Evolutionary conservation across 2,113 vertebrate genomes (phyloP).

Genomic region (Oxygymnocypris stewartii): DNA sequence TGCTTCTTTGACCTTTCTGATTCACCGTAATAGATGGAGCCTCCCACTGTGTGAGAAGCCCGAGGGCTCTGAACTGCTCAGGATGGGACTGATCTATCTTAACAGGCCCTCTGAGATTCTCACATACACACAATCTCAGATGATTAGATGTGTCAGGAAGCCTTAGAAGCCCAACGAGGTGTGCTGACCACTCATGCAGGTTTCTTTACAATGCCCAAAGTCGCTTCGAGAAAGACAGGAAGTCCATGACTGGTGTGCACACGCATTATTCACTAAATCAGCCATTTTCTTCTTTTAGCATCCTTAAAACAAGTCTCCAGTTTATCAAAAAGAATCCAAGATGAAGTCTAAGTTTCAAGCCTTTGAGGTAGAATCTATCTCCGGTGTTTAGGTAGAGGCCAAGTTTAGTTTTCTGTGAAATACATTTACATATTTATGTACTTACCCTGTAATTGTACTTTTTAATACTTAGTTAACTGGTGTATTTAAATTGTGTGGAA

Average conservation of each 20-base stretch:
- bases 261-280: neutral
- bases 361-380: neutral
- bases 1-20: constrained; percentile 57
- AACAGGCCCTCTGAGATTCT: constrained; percentile 35
- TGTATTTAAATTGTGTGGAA: too few species aligned
- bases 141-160: constrained; percentile 31
- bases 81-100: constrained; percentile 45
- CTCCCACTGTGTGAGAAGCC: constrained; percentile 46
- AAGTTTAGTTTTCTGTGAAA: neutral
- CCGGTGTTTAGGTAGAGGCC: neutral
- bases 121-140: constrained; percentile 28
- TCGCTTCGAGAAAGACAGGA: neutral
- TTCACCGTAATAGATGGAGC: constrained; percentile 52
- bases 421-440: too few species aligned
- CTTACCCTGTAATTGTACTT: too few species aligned
- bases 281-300: neutral
- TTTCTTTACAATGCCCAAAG: neutral
- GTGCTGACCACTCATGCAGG: constrained; percentile 26
- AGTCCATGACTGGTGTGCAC: neutral
- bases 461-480: too few species aligned
- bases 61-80: constrained; percentile 32
- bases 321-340: neutral
- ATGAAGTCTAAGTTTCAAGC: neutral
- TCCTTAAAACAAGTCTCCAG: neutral
- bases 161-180: constrained; percentile 22